phyloP scores from a whole-genome alignment of 1,140 invertebrate genomes.

The Papilio helenus region DNA sequence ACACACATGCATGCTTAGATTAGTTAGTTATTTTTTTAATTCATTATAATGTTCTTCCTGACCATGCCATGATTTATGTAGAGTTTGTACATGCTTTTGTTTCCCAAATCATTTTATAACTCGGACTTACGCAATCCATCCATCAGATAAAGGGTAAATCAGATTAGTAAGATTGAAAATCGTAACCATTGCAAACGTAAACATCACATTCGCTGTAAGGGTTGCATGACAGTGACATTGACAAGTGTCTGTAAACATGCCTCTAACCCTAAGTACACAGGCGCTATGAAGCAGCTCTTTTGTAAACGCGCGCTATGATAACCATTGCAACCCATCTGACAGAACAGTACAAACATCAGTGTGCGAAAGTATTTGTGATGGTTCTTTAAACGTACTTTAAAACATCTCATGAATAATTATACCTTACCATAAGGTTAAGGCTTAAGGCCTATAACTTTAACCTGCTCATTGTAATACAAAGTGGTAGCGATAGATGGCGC shows the following conservation, averaged over 20 bases:
- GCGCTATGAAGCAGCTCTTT: conserved; percentile 7
- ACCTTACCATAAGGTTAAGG: no score
- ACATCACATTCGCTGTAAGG: background rate
- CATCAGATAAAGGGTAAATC: background rate
- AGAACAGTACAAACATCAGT: background rate
- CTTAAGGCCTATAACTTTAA: conserved; percentile 2
- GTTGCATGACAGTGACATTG: conserved; percentile 3
- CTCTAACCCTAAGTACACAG: background rate
- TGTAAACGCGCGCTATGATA: background rate
- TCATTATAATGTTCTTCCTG: no score
- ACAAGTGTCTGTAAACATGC: conserved; percentile 2
- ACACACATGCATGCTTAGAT: no score
- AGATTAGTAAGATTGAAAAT: conserved; percentile 7
- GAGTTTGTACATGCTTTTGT: no score
- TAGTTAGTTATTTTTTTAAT: no score
- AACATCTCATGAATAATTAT: background rate
- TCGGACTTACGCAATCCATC: background rate
- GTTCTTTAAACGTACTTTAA: background rate
- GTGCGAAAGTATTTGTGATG: background rate
- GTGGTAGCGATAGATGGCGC: conserved; percentile 25
- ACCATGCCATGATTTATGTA: no score
- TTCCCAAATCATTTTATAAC: background rate
- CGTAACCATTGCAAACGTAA: background rate
- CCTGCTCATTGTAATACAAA: background rate
- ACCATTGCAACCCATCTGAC: background rate